Base-by-base conservation (phyloP, 2,113 vertebrate species). In the Balaenoptera acutorostrata region DNA sequence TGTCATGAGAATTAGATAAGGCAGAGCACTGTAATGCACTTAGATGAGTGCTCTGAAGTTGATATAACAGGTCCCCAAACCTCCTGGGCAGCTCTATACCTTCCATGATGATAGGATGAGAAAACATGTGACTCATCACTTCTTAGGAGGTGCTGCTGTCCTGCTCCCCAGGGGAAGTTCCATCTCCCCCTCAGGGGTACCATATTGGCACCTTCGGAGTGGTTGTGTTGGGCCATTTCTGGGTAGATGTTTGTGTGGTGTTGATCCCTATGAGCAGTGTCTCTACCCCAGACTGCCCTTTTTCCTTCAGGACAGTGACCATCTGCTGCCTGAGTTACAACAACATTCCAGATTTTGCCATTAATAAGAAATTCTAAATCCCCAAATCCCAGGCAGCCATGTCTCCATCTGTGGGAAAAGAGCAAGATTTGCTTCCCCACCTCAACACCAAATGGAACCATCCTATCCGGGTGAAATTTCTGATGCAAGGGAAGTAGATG, bases 171-270 rank as follows among this genome's bases (percentile, higher is more conserved):
- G 36, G 20, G 13, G 3, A 0, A 3, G 23, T 5, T 5, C 41
- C 2, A 2, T 27, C 49, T 20, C 9, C 21, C 17, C 29, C 46
- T 3, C 29, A 44, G 41, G n/a, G 46, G 36, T 1, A 0, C 52
- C 8, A 8, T 27, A 2, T 5, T 57, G 59, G 39, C 61, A 10
- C 78, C 66, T 12, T 23, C 4, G 46, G 21, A 41, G 39, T 59
- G 4, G 11, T 55, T 78, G n/a, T 49, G 21, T n/a, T 23, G 71
- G n/a, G 14, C 44, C 27, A 0, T 93, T 88, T 91, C 87, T 93
- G 27, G 61, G 11, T 63, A 23, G 18, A 44, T 1, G 1, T 8
- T 74, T 25, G 3, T 33, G 27, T 77, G 33, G 23, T 2, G 14
- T n/a, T 21, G 41, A n/a, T 84, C 21, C 9, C 31, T 72, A 0